A percentile compares a stretch with the other conserved stretches of the same genome.
Evolutionary conservation across 2,888 invertebrate species (phyloP).

Genomic region (Oscheius sp.): DNA sequence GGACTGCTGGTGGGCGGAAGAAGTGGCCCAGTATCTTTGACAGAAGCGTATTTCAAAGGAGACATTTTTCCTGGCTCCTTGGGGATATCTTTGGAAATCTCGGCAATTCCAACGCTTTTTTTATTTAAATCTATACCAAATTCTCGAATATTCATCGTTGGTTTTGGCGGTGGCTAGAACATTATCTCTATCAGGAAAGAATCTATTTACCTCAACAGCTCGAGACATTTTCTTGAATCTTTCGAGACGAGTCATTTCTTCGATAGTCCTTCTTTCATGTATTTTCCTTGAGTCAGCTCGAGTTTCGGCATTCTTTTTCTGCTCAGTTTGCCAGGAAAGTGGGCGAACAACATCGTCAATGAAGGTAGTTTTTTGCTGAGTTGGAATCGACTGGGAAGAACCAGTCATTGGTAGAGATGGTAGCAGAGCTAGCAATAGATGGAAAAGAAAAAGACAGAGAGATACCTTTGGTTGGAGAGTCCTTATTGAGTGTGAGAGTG

Average conservation of each 20-base stretch:
- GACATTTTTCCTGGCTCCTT: not conserved
- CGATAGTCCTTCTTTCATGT: constrained; percentile 18
- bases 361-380: constrained; percentile 32
- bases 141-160: constrained; percentile 37
- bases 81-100: not conserved
- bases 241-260: constrained; percentile 20
- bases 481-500: constrained; percentile 12
- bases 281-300: not conserved
- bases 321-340: constrained; percentile 2
- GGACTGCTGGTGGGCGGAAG: not conserved
- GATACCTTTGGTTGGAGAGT: constrained; percentile 6
- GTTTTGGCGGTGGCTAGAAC: constrained; percentile 30
- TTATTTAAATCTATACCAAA: constrained; percentile 45
- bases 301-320: not conserved
- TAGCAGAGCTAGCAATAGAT: not conserved
- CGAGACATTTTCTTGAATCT: constrained; percentile 18
- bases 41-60: not conserved
- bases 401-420: constrained; percentile 24
- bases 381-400: constrained; percentile 36
- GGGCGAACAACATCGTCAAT: constrained; percentile 40
- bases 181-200: not conserved
- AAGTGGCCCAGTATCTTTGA: not conserved
- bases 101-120: not conserved
- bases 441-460: not conserved
- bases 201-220: constrained; percentile 8